A percentile compares a stretch with the other conserved stretches of the same genome.
Evolutionary conservation across 1,140 invertebrate genomes (phyloP).

Genomic region (Drosophila santomea): DNA sequence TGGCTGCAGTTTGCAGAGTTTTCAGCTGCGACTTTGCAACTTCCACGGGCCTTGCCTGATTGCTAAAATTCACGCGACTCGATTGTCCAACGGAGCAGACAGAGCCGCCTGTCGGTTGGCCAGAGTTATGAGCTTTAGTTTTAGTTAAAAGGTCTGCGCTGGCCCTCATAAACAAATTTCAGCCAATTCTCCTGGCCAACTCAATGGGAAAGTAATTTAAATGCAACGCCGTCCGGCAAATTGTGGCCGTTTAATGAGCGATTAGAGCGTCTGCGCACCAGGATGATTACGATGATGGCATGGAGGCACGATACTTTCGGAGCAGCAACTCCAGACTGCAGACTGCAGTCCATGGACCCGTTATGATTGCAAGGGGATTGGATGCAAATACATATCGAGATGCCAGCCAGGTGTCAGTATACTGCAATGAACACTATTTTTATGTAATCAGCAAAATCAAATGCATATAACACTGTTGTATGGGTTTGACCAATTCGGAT

Average conservation of each 20-base stretch:
- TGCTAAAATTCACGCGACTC: constrained; percentile 76
- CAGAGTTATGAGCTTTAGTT: constrained; percentile 78
- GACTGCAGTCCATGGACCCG: constrained; percentile 17
- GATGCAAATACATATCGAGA: constrained; percentile 14
- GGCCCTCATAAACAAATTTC: constrained; percentile 76
- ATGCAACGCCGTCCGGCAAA: constrained; percentile 73
- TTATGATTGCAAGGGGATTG: constrained; percentile 43
- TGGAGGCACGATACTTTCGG: constrained; percentile 39
- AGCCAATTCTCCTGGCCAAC: constrained; percentile 26
- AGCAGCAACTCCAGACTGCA: constrained; percentile 11
- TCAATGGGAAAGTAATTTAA: constrained; percentile 79
- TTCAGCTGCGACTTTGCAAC: constrained; percentile 26
- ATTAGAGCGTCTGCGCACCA: constrained; percentile 60
- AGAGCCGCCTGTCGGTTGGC: constrained; percentile 1
- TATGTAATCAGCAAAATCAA: not conserved
- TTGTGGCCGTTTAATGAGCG: constrained; percentile 78
- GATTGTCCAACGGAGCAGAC: constrained; percentile 16
- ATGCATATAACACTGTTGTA: not conserved
- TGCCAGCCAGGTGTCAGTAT: not conserved
- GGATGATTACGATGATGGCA: constrained; percentile 36
- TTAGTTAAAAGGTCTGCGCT: constrained; percentile 76
- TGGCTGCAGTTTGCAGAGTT: constrained; percentile 15
- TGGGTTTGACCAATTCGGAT: too few relatives aligned
- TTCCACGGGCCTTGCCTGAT: constrained; percentile 54
- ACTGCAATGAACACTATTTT: not conserved